A percentile compares a stretch with the other conserved stretches of the same genome.
These are phyloP conservation scores for Drosophila repleta DNA, from an alignment of 1,140 invertebrate genomes.

Conservation along the genomic window DNA sequence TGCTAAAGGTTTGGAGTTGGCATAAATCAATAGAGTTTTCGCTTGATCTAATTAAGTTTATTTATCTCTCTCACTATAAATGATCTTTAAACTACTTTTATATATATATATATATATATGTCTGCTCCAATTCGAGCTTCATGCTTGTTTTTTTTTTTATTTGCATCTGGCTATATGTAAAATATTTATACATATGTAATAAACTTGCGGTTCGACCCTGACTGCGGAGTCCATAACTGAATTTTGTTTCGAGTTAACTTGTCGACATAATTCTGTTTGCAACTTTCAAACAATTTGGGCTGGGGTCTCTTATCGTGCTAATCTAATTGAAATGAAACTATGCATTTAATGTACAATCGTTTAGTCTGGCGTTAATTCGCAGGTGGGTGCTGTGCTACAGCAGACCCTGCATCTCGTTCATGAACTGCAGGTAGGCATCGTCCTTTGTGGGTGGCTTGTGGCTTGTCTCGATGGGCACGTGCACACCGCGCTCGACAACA, in stretches of 20 bases:
- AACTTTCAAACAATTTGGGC: background rate
- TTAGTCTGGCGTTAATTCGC: background rate
- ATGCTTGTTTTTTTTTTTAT: no score
- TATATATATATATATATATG: no score
- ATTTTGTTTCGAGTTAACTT: background rate
- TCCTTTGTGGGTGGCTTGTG: slow-evolving; percentile 92
- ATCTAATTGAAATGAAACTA: slow-evolving; percentile 25
- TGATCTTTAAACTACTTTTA: no score
- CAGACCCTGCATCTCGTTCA: slow-evolving; percentile 98
- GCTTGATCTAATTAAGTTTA: no score
- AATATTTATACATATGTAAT: background rate
- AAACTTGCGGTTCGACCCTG: background rate
- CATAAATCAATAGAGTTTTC: no score
- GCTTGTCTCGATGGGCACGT: slow-evolving; percentile 78
- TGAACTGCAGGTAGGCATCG: slow-evolving; percentile 98
- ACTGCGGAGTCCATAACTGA: background rate
- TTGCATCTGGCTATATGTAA: no score
- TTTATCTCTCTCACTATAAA: no score
- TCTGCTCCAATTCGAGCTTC: no score
- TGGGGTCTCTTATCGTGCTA: slow-evolving; percentile 1
- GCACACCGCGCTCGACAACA: slow-evolving; percentile 54
- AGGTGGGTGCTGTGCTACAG: slow-evolving; percentile 85
- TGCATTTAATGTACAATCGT: slow-evolving; percentile 24
- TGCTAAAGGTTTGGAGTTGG: no score
- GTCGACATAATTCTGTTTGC: no score